A percentile compares a stretch with the other conserved stretches of the same genome.
These are phyloP conservation scores for Drosophila longiperda DNA, from an alignment of 2,888 invertebrate species.

Conservation along the genomic window DNA sequence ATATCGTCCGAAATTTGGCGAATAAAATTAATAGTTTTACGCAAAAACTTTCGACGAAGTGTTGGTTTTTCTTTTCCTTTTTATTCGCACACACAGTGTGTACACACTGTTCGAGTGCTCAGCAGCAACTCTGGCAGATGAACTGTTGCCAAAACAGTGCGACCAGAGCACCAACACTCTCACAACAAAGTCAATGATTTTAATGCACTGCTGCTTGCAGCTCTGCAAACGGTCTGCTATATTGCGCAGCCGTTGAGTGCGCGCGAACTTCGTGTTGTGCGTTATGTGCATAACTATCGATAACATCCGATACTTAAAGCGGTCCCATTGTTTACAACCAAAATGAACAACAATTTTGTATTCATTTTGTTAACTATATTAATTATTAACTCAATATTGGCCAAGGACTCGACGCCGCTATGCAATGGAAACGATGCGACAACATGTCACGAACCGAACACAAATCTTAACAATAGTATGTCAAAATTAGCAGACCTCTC, in stretches of 20 bases:
- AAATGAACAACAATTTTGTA: conserved; percentile 32
- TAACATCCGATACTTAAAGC: conserved; percentile 15
- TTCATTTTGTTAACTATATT: conserved; percentile 35
- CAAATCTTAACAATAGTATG: conserved; percentile 40
- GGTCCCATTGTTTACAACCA: conserved; percentile 44
- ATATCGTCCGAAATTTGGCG: conserved; percentile 63
- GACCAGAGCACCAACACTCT: conserved; percentile 17
- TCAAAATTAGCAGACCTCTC: background rate
- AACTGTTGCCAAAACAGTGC: conserved; percentile 41
- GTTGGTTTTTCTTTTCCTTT: conserved; percentile 65
- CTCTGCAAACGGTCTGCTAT: conserved; percentile 8
- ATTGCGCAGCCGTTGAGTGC: conserved; percentile 4
- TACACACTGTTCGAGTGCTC: conserved; percentile 34
- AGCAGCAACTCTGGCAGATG: conserved; percentile 13
- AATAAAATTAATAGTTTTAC: conserved; percentile 50
- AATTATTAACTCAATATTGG: conserved; percentile 24
- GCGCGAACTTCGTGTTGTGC: background rate
- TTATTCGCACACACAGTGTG: conserved; percentile 51
- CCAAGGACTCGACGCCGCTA: conserved; percentile 1
- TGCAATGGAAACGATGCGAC: conserved; percentile 12
- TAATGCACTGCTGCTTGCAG: background rate
- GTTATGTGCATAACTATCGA: conserved; percentile 15
- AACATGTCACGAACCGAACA: background rate
- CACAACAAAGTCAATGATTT: background rate
- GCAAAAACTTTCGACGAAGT: conserved; percentile 73